These are phyloP conservation scores for Harpagoxenus sublaevis DNA, from an alignment of 2,888 invertebrate genomes.

Conservation along the genomic window DNA sequence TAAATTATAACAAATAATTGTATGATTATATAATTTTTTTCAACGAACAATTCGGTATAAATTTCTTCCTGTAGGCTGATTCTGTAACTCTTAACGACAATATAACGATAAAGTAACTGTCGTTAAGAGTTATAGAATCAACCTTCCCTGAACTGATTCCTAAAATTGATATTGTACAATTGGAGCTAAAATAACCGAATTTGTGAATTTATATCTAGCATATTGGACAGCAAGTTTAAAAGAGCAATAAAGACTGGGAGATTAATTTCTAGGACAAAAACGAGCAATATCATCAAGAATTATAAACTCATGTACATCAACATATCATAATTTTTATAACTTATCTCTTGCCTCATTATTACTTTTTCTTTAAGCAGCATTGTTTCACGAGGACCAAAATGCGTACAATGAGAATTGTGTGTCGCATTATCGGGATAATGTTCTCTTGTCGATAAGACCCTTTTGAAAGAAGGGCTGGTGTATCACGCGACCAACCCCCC, in stretches of 20 bases:
- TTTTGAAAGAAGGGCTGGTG: neutral
- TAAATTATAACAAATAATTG: neutral
- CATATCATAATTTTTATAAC: neutral
- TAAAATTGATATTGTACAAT: neutral
- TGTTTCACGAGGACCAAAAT: neutral
- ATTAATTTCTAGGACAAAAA: neutral
- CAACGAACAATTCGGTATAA: neutral
- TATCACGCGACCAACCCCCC: conserved; percentile 33
- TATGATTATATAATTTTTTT: neutral
- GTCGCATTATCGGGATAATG: neutral
- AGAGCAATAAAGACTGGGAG: neutral
- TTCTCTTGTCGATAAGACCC: conserved; percentile 15
- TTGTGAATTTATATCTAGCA: neutral
- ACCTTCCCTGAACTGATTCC: neutral
- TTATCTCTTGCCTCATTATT: no score
- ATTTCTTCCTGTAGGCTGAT: no score
- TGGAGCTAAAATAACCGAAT: neutral
- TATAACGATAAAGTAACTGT: no score
- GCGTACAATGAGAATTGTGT: neutral
- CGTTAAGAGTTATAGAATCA: no score
- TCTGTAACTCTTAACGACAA: no score
- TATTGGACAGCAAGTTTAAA: neutral
- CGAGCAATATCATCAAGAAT: neutral
- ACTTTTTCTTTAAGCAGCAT: neutral
- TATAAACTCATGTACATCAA: neutral